Evolutionary conservation across 1,140 invertebrate species (phyloP).

Genomic region (Palaemon carinicauda): DNA sequence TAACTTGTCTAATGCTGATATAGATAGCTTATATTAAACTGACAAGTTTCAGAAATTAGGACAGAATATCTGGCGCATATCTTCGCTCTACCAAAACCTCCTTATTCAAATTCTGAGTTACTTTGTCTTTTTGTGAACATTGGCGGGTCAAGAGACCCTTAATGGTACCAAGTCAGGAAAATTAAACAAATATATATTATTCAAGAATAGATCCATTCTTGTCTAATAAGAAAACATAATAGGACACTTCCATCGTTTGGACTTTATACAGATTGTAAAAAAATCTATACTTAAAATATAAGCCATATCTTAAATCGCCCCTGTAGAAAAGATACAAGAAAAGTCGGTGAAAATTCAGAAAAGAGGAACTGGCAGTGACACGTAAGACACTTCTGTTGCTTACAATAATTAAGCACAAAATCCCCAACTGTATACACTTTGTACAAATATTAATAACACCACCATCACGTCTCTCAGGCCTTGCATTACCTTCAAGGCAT

Average conservation of each 20-base stretch:
- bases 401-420: slow-evolving; percentile 48
- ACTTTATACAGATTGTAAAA: slow-evolving; percentile 60
- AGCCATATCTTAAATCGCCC: slow-evolving; percentile 55
- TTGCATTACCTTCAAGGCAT: neutral
- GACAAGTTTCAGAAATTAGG: too few relatives aligned
- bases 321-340: slow-evolving; percentile 41
- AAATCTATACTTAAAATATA: slow-evolving; percentile 49
- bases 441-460: slow-evolving; percentile 57
- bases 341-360: slow-evolving; percentile 45
- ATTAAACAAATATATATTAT: slow-evolving; percentile 43
- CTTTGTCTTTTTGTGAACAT: too few relatives aligned
- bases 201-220: slow-evolving; percentile 61
- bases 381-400: slow-evolving; percentile 13
- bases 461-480: neutral
- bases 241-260: slow-evolving; percentile 47
- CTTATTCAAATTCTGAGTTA: too few relatives aligned
- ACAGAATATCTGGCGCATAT: too few relatives aligned
- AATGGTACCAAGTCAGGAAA: neutral
- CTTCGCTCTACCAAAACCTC: too few relatives aligned
- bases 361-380: slow-evolving; percentile 49
- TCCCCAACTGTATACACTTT: slow-evolving; percentile 60
- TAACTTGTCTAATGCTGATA: too few relatives aligned
- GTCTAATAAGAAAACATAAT: slow-evolving; percentile 59
- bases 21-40: too few relatives aligned
- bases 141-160: too few relatives aligned